Base-by-base conservation (phyloP, 2,888 invertebrate species). In the Allophyes oxyacanthae region DNA sequence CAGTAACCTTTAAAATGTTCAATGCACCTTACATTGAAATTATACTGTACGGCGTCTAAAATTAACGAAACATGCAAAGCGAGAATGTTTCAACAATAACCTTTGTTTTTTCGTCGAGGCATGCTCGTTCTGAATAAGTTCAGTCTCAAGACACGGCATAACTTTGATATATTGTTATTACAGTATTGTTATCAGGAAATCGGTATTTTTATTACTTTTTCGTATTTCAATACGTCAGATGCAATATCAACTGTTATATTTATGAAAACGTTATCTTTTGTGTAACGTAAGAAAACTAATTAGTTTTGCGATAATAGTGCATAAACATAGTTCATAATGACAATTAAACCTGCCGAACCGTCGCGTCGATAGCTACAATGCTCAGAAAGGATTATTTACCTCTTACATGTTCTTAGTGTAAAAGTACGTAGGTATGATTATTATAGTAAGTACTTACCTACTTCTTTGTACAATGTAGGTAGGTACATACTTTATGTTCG, bases 11-110 rank as follows among this genome's bases (percentile, higher is more conserved):
- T 11, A 30, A 28, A 41, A 45, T 33, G 15, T 15, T 15, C 48
- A 51, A 43, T 37, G 46, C 38, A 51, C n/a, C 6, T 44, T 20
- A 43, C 28, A 60, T 59, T 54, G 20, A 42, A 56, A 45, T 42
- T 37, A 6, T 46, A 51, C 26, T 36, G 20, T 15, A 45, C 7
- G 42, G 13, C 44, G 38, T 50, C 38, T 62, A 52, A 74, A 65
- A 65, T 66, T 63, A 75, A 67, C 55, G 60, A 56, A 67, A 60
- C 55, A 41, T 56, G 45, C 55, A 51, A 59, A 57, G 50, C 62
- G 46, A 74, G 60, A 63, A 52, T 52, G 41, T 58, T 72, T 57
- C 45, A 57, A 66, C 58, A 65, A 71, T 42, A 57, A 57, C 52
- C 50, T 63, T 62, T 62, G 42, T 55, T 58, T 61, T 73, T 54